These are phyloP conservation scores for Balaenoptera acutorostrata DNA, from an alignment of 2,113 vertebrate genomes.

Conservation along the genomic window DNA sequence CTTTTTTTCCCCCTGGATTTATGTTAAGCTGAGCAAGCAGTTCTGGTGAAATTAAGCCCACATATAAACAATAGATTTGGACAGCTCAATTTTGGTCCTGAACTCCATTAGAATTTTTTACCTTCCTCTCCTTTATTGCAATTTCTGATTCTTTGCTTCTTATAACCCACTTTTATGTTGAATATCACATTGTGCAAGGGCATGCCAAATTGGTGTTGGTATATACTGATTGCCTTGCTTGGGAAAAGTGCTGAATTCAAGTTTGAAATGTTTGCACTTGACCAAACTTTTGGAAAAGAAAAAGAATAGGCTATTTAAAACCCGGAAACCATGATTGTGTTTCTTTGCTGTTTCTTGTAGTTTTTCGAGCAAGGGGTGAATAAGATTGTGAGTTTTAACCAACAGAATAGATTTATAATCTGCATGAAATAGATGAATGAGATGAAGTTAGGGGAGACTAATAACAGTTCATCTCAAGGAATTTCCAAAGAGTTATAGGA, in stretches of 20 bases:
- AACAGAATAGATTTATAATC: not conserved
- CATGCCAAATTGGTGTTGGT: constrained; percentile 27
- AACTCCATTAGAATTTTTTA: constrained; percentile 54
- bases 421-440: not conserved
- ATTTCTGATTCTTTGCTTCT: constrained; percentile 60
- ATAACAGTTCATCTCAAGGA: not conserved
- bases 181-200: constrained; percentile 2
- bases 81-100: constrained; percentile 54
- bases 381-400: not conserved
- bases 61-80: constrained; percentile 66
- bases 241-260: constrained; percentile 27
- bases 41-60: constrained; percentile 67
- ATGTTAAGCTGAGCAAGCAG: constrained; percentile 70
- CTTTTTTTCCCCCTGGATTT: constrained; percentile 8
- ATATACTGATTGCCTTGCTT: not conserved
- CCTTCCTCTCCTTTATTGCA: constrained; percentile 31
- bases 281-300: constrained; percentile 21
- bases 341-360: not conserved
- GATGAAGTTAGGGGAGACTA: not conserved
- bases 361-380: not conserved
- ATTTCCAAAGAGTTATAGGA: not conserved
- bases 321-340: not conserved
- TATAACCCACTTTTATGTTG: constrained; percentile 39
- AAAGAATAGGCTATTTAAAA: constrained; percentile 11
- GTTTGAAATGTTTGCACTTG: constrained; percentile 26